phyloP scores from a whole-genome alignment of 2,113 vertebrate genomes.

The Pangasianodon hypophthalmus region DNA sequence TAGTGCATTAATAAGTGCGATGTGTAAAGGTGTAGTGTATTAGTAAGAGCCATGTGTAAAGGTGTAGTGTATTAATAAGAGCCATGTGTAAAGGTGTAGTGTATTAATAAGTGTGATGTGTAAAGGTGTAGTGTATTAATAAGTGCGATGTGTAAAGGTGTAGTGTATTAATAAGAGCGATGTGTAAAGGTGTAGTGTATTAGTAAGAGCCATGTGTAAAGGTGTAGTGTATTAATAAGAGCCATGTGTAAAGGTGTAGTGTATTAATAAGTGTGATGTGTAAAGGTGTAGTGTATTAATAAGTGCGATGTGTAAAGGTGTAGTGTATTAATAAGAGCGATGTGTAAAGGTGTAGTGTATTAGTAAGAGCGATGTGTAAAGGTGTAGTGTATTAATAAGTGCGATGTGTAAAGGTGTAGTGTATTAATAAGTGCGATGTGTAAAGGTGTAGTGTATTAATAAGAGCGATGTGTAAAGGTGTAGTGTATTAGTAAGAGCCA shows the following conservation, averaged over 20 bases:
- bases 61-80: neutral
- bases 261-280: neutral
- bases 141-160: neutral
- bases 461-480: neutral
- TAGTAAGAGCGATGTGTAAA: neutral
- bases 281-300: neutral
- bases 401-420: neutral
- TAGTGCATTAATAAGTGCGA: neutral
- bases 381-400: neutral
- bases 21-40: neutral
- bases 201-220: neutral
- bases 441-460: neutral
- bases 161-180: neutral
- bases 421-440: neutral
- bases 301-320: neutral
- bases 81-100: neutral
- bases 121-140: neutral
- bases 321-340: neutral
- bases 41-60: neutral
- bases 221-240: neutral
- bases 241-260: no score
- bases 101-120: neutral
- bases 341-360: neutral
- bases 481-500: neutral
- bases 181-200: neutral